These are phyloP conservation scores for Vanessa tameamea DNA, from an alignment of 1,140 invertebrate species.

Conservation along the genomic window DNA sequence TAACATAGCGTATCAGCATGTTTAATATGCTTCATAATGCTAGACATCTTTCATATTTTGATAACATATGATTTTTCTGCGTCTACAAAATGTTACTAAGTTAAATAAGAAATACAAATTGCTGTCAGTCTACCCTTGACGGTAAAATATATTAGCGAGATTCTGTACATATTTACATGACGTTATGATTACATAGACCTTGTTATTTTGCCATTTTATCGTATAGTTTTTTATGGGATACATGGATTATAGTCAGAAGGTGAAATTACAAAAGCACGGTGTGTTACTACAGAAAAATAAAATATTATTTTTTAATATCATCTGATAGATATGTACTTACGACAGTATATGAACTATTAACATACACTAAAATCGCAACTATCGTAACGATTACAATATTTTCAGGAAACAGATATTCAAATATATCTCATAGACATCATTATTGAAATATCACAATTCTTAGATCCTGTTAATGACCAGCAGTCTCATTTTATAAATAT, in stretches of 20 bases:
- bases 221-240: not conserved
- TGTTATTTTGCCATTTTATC: slow-evolving; percentile 3
- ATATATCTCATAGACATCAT: too few relatives aligned
- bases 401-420: too few relatives aligned
- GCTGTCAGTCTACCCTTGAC: slow-evolving; percentile 28
- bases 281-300: too few relatives aligned
- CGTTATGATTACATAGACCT: slow-evolving; percentile 11
- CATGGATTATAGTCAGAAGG: not conserved
- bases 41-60: slow-evolving; percentile 25
- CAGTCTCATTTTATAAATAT: too few relatives aligned
- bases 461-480: too few relatives aligned
- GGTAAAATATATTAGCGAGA: slow-evolving; percentile 26
- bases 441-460: too few relatives aligned
- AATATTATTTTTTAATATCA: too few relatives aligned
- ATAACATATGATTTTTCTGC: slow-evolving; percentile 28
- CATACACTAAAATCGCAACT: too few relatives aligned
- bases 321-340: too few relatives aligned
- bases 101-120: slow-evolving; percentile 36
- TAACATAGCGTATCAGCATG: not conserved
- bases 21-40: slow-evolving; percentile 4
- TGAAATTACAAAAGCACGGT: too few relatives aligned
- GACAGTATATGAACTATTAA: too few relatives aligned
- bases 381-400: too few relatives aligned
- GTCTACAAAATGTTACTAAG: slow-evolving; percentile 27
- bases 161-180: slow-evolving; percentile 27